A percentile compares a stretch with the other conserved stretches of the same genome.
These are phyloP conservation scores for Saturnia japonica DNA, from an alignment of 2,888 invertebrate species.

Conservation along the genomic window DNA sequence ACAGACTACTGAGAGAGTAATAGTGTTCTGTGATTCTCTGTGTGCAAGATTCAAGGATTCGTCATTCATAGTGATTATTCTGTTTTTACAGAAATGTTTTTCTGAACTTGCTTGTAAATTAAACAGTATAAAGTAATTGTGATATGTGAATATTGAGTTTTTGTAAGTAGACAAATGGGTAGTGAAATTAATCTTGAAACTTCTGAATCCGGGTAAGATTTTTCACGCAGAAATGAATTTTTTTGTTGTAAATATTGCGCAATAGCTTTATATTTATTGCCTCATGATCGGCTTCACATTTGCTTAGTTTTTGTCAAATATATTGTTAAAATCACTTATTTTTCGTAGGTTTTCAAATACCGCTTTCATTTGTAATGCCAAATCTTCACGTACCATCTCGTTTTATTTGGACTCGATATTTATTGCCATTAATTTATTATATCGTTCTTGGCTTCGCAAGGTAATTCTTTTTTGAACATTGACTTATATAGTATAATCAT, in stretches of 20 bases:
- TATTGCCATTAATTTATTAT: constrained; percentile 59
- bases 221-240: constrained; percentile 28
- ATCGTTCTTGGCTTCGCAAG: constrained; percentile 59
- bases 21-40: too few species aligned
- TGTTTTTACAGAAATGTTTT: constrained; percentile 21
- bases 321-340: constrained; percentile 29
- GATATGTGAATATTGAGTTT: constrained; percentile 71
- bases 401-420: constrained; percentile 56
- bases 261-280: constrained; percentile 43
- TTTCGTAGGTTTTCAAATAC: constrained; percentile 44
- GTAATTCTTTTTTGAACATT: constrained; percentile 45
- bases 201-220: constrained; percentile 63
- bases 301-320: constrained; percentile 26
- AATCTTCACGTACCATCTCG: constrained; percentile 50
- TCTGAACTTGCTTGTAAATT: constrained; percentile 26
- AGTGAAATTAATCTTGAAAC: constrained; percentile 66
- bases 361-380: constrained; percentile 49
- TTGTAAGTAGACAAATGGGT: constrained; percentile 67
- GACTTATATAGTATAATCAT: background rate
- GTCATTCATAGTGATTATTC: constrained; percentile 13
- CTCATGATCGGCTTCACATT: constrained; percentile 12
- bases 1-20: too few species aligned
- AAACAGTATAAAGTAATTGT: constrained; percentile 36
- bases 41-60: background rate
- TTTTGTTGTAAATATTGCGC: constrained; percentile 52